A percentile compares a stretch with the other conserved stretches of the same genome.
Conservation (phyloP, 2,113 vertebrate genomes). For the Gobio gobio region DNA sequence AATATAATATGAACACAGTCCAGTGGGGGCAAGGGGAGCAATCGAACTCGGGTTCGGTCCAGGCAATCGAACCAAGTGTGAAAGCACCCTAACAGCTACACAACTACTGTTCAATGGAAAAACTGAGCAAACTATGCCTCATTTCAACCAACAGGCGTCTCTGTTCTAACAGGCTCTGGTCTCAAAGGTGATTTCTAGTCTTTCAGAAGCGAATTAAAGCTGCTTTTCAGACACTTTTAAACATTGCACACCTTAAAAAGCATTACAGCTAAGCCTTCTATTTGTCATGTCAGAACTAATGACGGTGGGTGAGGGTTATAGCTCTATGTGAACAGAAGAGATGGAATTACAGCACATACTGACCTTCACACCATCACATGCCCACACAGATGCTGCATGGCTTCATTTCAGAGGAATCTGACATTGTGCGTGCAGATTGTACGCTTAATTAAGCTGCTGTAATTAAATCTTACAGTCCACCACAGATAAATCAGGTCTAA, state of each 20-base stretch:
- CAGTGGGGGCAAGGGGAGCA: too few species aligned
- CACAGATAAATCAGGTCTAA: neutral
- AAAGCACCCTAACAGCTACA: neutral
- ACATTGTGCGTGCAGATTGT: slow-evolving; percentile 23
- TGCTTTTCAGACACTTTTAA: slow-evolving; percentile 15
- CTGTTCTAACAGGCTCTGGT: neutral
- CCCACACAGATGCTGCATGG: slow-evolving; percentile 25
- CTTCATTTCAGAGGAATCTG: slow-evolving; percentile 35
- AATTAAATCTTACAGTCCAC: neutral
- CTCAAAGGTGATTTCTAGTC: neutral
- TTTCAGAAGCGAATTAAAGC: slow-evolving; percentile 35
- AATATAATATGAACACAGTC: too few species aligned
- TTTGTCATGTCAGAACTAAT: slow-evolving; percentile 7
- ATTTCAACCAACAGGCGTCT: neutral
- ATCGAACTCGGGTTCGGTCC: too few species aligned
- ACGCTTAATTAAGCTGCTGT: slow-evolving; percentile 11
- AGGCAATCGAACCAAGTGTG: too few species aligned
- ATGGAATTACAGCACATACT: slow-evolving; percentile 13
- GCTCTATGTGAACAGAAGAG: slow-evolving; percentile 27
- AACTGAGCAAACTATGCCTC: neutral
- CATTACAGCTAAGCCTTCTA: slow-evolving; percentile 3
- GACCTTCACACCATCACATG: slow-evolving; percentile 43
- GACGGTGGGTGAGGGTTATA: slow-evolving; percentile 15
- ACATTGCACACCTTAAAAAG: neutral
- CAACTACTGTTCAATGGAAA: neutral